Evolutionary conservation across 2,113 vertebrate genomes (phyloP).

Genomic region (Myrmophylax atrothorax): DNA sequence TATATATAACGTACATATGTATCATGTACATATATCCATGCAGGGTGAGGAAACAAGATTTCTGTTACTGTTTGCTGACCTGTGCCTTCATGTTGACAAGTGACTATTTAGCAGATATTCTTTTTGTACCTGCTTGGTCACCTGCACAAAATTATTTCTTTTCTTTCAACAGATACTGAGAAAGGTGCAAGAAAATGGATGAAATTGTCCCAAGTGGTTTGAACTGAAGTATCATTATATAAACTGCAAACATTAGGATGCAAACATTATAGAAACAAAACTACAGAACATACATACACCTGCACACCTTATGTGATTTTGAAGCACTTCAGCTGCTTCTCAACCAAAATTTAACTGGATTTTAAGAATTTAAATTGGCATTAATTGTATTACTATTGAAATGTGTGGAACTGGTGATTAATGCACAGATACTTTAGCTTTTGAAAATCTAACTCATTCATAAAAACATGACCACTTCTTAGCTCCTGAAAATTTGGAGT

Average conservation of each 20-base stretch:
- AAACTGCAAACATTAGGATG: conserved; percentile 71
- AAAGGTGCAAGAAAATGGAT: conserved; percentile 65
- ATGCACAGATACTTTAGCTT: conserved; percentile 48
- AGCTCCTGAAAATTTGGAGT: conserved; percentile 37
- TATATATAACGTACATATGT: not conserved
- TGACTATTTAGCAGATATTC: not conserved
- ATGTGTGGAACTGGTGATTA: conserved; percentile 57
- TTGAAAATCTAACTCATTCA: conserved; percentile 50
- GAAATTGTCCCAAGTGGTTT: conserved; percentile 66
- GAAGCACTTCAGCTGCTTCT: conserved; percentile 64
- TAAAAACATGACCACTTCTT: conserved; percentile 14
- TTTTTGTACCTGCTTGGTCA: not conserved
- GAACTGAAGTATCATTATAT: conserved; percentile 68
- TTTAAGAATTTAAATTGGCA: conserved; percentile 59
- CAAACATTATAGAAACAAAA: conserved; percentile 71
- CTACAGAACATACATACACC: conserved; percentile 49
- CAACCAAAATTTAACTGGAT: conserved; percentile 72
- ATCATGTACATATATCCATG: not conserved
- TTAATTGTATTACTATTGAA: conserved; percentile 42
- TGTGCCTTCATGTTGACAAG: not conserved
- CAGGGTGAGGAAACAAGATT: not conserved
- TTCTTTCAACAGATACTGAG: conserved; percentile 78
- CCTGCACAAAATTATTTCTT: not conserved
- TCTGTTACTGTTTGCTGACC: not conserved
- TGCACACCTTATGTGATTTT: conserved; percentile 27